phyloP scores from a whole-genome alignment of 2,888 invertebrate species.

The Acrocera orbiculus region DNA sequence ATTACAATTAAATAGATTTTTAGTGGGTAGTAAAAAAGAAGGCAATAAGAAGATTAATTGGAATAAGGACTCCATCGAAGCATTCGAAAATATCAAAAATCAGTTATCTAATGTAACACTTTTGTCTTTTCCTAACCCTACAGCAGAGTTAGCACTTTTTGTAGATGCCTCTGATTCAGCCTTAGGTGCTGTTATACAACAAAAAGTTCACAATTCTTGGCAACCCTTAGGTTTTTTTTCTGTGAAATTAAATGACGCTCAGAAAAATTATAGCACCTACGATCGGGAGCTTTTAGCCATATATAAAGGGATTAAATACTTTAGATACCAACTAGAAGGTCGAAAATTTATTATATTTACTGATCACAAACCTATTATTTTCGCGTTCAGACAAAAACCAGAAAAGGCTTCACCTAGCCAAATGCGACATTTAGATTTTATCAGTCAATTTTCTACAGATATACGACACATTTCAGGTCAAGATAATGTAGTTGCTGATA shows the following conservation, averaged over 20 bases:
- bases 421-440: not conserved
- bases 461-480: not conserved
- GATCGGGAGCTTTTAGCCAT: slow-evolving; percentile 1
- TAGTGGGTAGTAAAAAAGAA: not conserved
- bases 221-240: slow-evolving; percentile 1
- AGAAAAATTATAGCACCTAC: not conserved
- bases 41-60: not conserved
- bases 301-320: not conserved
- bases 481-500: not conserved
- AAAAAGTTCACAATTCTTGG: not conserved
- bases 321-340: not conserved
- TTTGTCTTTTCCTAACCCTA: not conserved
- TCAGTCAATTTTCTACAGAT: not conserved
- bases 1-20: not conserved
- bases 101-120: not conserved
- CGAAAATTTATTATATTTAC: not conserved
- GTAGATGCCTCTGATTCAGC: slow-evolving; percentile 2
- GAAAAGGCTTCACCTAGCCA: slow-evolving; percentile 1
- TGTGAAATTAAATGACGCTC: not conserved
- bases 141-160: not conserved
- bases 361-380: not conserved
- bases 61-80: not conserved
- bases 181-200: not conserved
- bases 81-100: not conserved
- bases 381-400: not conserved